Conservation (phyloP, 2,888 invertebrate species). For the Petrolisthes manimaculis region DNA sequence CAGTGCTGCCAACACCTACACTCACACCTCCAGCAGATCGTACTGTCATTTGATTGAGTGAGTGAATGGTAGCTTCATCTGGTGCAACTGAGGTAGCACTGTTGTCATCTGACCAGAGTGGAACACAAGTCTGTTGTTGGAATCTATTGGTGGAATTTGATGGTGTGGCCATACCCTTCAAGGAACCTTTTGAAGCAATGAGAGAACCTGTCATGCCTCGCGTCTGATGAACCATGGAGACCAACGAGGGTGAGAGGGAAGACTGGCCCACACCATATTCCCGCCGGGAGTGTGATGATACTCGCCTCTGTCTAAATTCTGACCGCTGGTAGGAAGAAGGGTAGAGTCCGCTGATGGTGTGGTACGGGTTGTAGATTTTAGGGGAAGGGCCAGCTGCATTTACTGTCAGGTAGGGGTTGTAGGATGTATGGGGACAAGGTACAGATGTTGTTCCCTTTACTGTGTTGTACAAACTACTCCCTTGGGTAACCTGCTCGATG, state of each 20-base stretch:
- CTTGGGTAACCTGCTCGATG: no score
- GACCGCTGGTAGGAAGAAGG: slow-evolving; percentile 31
- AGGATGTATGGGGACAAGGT: not conserved
- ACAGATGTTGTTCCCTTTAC: not conserved
- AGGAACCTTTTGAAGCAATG: not conserved
- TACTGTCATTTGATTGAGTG: slow-evolving; percentile 38
- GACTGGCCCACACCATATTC: slow-evolving; percentile 41
- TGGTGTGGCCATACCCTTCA: not conserved
- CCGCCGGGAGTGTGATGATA: slow-evolving; percentile 13
- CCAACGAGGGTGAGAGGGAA: slow-evolving; percentile 25
- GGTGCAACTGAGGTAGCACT: not conserved
- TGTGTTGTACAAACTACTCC: not conserved
- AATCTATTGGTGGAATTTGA: slow-evolving; percentile 1
- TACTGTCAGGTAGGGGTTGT: slow-evolving; percentile 20
- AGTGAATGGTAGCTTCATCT: slow-evolving; percentile 17
- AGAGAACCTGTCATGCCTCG: not conserved
- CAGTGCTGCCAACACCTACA: slow-evolving; percentile 46
- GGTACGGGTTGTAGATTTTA: slow-evolving; percentile 30
- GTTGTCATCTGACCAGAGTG: not conserved
- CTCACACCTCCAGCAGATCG: slow-evolving; percentile 36
- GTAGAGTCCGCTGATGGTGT: slow-evolving; percentile 40
- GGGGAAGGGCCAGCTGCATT: not conserved
- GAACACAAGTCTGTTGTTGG: not conserved
- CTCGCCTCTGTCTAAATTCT: slow-evolving; percentile 3
- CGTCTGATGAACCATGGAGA: slow-evolving; percentile 4